These are phyloP conservation scores for Drosophila glabriapex DNA, from an alignment of 2,888 invertebrate genomes.

Conservation along the genomic window DNA sequence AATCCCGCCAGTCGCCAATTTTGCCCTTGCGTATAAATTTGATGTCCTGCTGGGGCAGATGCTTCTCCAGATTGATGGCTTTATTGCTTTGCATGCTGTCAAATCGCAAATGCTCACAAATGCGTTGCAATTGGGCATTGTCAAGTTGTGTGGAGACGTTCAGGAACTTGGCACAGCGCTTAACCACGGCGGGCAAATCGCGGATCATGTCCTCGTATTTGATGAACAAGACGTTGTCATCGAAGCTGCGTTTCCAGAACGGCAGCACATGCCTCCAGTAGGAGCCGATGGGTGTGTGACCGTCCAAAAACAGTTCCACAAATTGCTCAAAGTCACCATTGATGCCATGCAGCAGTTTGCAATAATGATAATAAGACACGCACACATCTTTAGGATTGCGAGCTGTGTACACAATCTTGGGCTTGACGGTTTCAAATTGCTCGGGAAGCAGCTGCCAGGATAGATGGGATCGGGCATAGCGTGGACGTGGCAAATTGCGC, in stretches of 20 bases:
- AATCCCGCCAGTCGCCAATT: conserved; percentile 91
- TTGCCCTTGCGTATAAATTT: conserved; percentile 92
- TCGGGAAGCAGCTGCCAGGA: conserved; percentile 90
- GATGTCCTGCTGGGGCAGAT: conserved; percentile 86
- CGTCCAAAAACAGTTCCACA: conserved; percentile 90
- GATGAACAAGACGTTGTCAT: conserved; percentile 91
- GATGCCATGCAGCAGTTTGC: conserved; percentile 89
- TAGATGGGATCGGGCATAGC: conserved; percentile 91
- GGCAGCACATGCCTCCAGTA: conserved; percentile 89
- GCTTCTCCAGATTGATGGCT: conserved; percentile 90
- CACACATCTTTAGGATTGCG: conserved; percentile 96
- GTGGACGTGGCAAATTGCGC: conserved; percentile 89
- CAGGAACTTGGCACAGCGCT: conserved; percentile 88
- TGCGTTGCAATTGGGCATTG: conserved; percentile 88
- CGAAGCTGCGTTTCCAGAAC: conserved; percentile 90
- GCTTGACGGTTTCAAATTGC: conserved; percentile 88
- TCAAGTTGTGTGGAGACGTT: conserved; percentile 88
- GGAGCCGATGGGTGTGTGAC: conserved; percentile 88
- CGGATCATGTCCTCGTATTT: conserved; percentile 93
- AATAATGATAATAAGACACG: conserved; percentile 95
- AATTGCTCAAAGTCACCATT: conserved; percentile 90
- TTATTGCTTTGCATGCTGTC: conserved; percentile 93
- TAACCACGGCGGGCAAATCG: conserved; percentile 89
- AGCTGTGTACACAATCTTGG: conserved; percentile 94
- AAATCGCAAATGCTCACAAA: conserved; percentile 92